Evolutionary conservation across 2,888 invertebrate genomes (phyloP).

Genomic region (Aplocera efformata): DNA sequence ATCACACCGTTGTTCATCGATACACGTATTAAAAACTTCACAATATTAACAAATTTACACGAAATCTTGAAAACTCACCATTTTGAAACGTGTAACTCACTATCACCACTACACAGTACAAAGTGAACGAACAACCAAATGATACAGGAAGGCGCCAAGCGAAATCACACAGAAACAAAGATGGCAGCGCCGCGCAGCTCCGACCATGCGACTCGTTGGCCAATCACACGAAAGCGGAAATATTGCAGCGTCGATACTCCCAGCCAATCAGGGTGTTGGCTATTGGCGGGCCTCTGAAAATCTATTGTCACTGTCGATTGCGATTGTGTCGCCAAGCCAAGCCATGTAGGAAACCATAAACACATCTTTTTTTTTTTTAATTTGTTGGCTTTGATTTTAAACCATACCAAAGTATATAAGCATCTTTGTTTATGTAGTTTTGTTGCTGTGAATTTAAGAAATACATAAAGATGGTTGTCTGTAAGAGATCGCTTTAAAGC

Average conservation of each 20-base stretch:
- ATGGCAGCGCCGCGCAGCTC: slow-evolving; percentile 59
- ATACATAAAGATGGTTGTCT: too few relatives aligned
- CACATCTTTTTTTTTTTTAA: background rate
- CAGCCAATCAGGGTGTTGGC: slow-evolving; percentile 45
- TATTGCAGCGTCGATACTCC: slow-evolving; percentile 43
- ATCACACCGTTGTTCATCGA: slow-evolving; percentile 55
- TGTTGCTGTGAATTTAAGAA: too few relatives aligned
- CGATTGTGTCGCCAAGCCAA: slow-evolving; percentile 66
- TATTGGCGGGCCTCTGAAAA: slow-evolving; percentile 49
- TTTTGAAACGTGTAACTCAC: slow-evolving; percentile 79
- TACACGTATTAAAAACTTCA: slow-evolving; percentile 52
- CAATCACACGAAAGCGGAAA: slow-evolving; percentile 58
- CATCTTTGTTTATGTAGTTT: too few relatives aligned
- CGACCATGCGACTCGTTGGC: slow-evolving; percentile 41
- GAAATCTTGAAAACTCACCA: slow-evolving; percentile 79
- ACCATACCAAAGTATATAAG: too few relatives aligned
- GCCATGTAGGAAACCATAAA: slow-evolving; percentile 30
- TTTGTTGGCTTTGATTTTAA: too few relatives aligned
- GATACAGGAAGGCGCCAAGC: slow-evolving; percentile 80
- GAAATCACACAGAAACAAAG: slow-evolving; percentile 64
- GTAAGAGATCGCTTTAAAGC: too few relatives aligned
- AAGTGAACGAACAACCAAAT: slow-evolving; percentile 71
- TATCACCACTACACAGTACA: slow-evolving; percentile 69
- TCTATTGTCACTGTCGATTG: slow-evolving; percentile 22
- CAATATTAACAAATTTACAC: slow-evolving; percentile 52